Conservation (phyloP, 2,888 invertebrate genomes). For the Timema podura region DNA sequence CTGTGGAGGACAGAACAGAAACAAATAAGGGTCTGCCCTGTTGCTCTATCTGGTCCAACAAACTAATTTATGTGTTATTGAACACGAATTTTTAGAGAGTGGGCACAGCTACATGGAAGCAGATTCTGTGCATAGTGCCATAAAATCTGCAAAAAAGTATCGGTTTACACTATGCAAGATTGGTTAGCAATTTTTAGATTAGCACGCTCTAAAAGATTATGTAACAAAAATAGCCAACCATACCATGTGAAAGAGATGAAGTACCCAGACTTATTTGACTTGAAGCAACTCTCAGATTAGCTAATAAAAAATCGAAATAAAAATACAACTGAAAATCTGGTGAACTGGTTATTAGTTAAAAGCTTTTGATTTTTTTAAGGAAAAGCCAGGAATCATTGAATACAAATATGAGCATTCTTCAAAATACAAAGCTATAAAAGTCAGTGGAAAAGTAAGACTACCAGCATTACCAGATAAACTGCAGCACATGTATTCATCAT, state of each 20-base stretch:
- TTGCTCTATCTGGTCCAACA: conserved; percentile 22
- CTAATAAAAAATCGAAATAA: not conserved
- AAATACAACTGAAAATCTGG: not conserved
- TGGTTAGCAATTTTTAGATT: not conserved
- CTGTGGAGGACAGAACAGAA: not conserved
- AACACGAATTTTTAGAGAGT: conserved; percentile 36
- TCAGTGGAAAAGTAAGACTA: not conserved
- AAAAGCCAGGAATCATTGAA: not conserved
- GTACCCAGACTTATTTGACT: not conserved
- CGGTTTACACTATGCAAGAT: not conserved
- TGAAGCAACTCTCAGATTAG: not conserved
- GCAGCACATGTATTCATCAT: not conserved
- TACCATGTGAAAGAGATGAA: not conserved
- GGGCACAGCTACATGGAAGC: conserved; percentile 35
- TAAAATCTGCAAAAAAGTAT: conserved; percentile 32
- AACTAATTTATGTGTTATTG: conserved; percentile 29
- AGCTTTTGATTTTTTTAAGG: not conserved
- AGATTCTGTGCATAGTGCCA: conserved; percentile 35
- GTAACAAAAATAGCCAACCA: not conserved
- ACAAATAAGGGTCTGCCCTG: not conserved
- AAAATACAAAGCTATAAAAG: conserved; percentile 7
- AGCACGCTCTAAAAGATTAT: not conserved
- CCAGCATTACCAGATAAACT: not conserved
- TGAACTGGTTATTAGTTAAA: not conserved
- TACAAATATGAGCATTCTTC: conserved; percentile 3